Evolutionary conservation across 2,888 invertebrate genomes (phyloP).

Genomic region (Limnephilus lunatus): DNA sequence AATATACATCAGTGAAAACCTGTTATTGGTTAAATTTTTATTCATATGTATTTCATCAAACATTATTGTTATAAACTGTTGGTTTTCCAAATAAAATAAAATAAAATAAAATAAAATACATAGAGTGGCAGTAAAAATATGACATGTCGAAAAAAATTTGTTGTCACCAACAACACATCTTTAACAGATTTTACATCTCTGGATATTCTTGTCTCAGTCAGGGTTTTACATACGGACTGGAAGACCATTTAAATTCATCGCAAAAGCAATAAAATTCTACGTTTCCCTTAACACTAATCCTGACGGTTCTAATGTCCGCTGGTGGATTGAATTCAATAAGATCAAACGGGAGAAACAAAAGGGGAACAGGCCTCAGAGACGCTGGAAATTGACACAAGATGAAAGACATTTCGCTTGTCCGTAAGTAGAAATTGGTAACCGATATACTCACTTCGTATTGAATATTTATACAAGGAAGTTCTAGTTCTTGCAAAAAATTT

Average conservation of each 20-base stretch:
- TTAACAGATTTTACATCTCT: background rate
- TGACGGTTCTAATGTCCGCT: conserved; percentile 23
- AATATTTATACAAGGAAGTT: background rate
- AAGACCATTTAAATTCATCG: conserved; percentile 56
- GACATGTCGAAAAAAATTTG: background rate
- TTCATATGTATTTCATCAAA: no score
- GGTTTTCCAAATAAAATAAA: no score
- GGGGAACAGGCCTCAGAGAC: background rate
- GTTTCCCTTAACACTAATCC: conserved; percentile 53
- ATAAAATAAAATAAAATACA: no score
- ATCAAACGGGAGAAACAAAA: conserved; percentile 27
- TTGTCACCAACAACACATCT: background rate
- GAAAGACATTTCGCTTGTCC: background rate
- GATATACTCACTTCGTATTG: background rate
- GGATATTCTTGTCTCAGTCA: background rate
- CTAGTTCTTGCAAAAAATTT: background rate
- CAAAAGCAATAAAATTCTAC: conserved; percentile 57
- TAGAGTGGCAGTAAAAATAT: background rate
- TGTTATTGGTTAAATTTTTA: no score
- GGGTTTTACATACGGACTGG: conserved; percentile 21
- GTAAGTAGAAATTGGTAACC: background rate
- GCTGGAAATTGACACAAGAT: background rate
- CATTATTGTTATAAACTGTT: no score
- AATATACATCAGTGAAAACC: no score
- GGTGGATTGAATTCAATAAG: conserved; percentile 42